Percentiles rank a stretch among this genome's conserved stretches.
phyloP scores from a whole-genome alignment of 1,140 invertebrate species.

The Leptestheria dahalacensis region DNA sequence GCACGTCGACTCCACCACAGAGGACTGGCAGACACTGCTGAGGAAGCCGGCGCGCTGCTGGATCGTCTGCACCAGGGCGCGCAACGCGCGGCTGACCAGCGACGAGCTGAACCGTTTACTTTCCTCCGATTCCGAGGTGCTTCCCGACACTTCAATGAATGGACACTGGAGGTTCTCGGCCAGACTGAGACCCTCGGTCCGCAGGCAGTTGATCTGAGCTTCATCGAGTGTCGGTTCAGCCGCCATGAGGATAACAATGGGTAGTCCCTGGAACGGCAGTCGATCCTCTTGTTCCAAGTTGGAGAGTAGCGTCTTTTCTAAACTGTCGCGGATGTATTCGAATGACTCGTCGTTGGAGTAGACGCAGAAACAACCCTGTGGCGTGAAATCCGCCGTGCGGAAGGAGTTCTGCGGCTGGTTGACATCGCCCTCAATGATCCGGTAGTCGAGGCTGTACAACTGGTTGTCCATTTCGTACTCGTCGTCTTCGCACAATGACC shows the following conservation, averaged over 20 bases:
- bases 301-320: conserved; percentile 78
- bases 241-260: conserved; percentile 77
- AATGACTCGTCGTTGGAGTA: conserved; percentile 82
- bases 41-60: conserved; percentile 50
- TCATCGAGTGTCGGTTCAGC: conserved; percentile 68
- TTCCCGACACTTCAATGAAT: conserved; percentile 9
- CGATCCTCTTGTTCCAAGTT: conserved; percentile 83
- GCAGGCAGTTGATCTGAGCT: conserved; percentile 59
- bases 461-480: conserved; percentile 71
- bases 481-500: conserved; percentile 55
- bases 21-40: conserved; percentile 29
- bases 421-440: conserved; percentile 72
- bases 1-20: conserved; percentile 44
- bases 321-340: conserved; percentile 76
- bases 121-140: conserved; percentile 19
- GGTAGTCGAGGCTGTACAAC: conserved; percentile 66
- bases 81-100: conserved; percentile 53
- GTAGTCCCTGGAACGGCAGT: conserved; percentile 66
- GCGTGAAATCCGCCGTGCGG: conserved; percentile 54
- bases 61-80: conserved; percentile 56
- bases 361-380: conserved; percentile 52
- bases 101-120: conserved; percentile 36
- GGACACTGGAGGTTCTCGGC: conserved; percentile 43
- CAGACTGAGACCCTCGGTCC: conserved; percentile 77
- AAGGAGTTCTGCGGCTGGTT: conserved; percentile 59